Conservation (phyloP, 1,140 invertebrate genomes). For the Copidosoma floridanum region DNA sequence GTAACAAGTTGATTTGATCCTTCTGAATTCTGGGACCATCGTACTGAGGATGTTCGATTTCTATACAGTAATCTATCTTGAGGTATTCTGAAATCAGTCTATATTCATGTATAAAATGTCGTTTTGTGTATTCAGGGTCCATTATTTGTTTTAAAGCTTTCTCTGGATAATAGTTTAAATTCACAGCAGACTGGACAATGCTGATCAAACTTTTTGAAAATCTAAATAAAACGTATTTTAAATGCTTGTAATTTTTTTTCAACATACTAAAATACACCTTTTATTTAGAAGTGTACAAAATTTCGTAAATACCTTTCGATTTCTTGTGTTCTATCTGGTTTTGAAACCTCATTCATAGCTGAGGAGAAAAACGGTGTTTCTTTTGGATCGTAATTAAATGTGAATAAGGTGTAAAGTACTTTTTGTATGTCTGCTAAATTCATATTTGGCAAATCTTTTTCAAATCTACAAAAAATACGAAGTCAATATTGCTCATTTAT, state of each 20-base stretch:
- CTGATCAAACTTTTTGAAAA: conserved; percentile 13
- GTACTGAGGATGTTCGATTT: conserved; percentile 62
- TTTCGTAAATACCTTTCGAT: conserved; percentile 37
- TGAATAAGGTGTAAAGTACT: conserved; percentile 53
- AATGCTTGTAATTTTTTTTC: too few relatives aligned
- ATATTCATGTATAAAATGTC: too few relatives aligned
- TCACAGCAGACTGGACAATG: conserved; percentile 54
- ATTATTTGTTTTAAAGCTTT: conserved; percentile 56
- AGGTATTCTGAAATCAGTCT: conserved; percentile 56
- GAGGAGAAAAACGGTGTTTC: conserved; percentile 48
- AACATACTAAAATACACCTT: not conserved
- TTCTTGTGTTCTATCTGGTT: conserved; percentile 52
- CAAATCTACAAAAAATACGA: conserved; percentile 35
- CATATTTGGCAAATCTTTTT: conserved; percentile 35
- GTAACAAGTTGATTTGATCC: conserved; percentile 43
- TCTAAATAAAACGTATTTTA: too few relatives aligned
- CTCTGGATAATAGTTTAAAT: conserved; percentile 51
- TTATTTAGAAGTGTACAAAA: too few relatives aligned
- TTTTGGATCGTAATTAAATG: conserved; percentile 54
- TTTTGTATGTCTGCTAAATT: conserved; percentile 66
- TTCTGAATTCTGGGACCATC: conserved; percentile 54
- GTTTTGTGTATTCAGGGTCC: conserved; percentile 42
- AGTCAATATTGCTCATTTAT: too few relatives aligned
- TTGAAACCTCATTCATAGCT: conserved; percentile 54
- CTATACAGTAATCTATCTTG: conserved; percentile 55